Conservation (phyloP, 2,888 invertebrate genomes). For the Drosophila acutilabella region DNA sequence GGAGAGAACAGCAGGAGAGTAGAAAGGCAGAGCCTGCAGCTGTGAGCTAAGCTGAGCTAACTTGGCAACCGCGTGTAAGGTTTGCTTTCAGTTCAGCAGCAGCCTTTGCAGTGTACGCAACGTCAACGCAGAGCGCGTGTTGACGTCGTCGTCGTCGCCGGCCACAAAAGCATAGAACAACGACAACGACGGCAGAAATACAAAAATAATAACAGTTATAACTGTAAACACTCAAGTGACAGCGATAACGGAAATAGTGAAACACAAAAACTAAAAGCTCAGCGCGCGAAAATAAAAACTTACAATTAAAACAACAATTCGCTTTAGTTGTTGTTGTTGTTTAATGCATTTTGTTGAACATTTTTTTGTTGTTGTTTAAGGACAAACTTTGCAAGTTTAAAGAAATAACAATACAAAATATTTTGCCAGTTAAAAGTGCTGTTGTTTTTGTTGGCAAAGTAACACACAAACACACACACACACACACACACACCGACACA, state of each 20-base stretch:
- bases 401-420: conserved; percentile 6
- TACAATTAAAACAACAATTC: conserved; percentile 23
- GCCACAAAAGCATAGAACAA: conserved; percentile 45
- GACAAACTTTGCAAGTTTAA: conserved; percentile 16
- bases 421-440: conserved; percentile 14
- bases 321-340: conserved; percentile 18
- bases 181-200: conserved; percentile 46
- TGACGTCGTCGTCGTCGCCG: conserved; percentile 58
- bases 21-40: conserved; percentile 18
- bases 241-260: conserved; percentile 26
- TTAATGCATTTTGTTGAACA: conserved; percentile 33
- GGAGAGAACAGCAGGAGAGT: conserved; percentile 9
- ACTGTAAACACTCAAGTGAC: conserved; percentile 8
- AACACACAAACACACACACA: conserved; percentile 13
- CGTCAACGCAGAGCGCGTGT: conserved; percentile 55
- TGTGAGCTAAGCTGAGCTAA: conserved; percentile 36
- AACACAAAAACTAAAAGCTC: conserved; percentile 10
- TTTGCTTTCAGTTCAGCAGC: conserved; percentile 76
- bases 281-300: conserved; percentile 47
- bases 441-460: conserved; percentile 22
- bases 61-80: conserved; percentile 62
- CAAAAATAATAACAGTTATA: conserved; percentile 23
- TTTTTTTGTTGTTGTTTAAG: conserved; percentile 44
- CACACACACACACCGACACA: conserved; percentile 20
- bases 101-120: conserved; percentile 76